A percentile compares a stretch with the other conserved stretches of the same genome.
These are phyloP conservation scores for Standfussiana lucernea DNA, from an alignment of 2,888 invertebrate species.

Conservation along the genomic window DNA sequence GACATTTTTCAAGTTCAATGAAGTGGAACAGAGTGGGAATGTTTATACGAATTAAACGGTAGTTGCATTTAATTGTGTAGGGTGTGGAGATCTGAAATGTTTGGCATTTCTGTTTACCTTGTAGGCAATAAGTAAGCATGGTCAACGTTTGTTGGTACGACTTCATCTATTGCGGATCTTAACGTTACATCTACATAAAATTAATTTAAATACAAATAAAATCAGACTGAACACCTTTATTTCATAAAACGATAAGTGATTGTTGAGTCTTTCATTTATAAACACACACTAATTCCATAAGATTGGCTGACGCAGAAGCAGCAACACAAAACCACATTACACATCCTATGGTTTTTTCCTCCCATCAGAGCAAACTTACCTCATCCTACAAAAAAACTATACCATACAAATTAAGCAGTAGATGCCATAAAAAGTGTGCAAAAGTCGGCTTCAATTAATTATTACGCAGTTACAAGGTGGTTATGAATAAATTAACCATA, in stretches of 20 bases:
- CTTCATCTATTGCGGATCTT: not conserved
- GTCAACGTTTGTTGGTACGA: not conserved
- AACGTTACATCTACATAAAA: too few species aligned
- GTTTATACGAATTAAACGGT: constrained; percentile 28
- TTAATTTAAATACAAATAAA: not conserved
- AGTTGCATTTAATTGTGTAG: constrained; percentile 22
- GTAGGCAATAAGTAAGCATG: not conserved
- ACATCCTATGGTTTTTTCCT: not conserved
- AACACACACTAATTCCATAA: not conserved
- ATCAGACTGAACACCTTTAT: not conserved
- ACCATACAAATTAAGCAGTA: constrained; percentile 38
- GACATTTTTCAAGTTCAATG: constrained; percentile 43
- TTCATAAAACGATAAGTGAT: not conserved
- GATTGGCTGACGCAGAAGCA: not conserved
- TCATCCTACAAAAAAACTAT: constrained; percentile 29
- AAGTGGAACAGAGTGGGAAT: constrained; percentile 25
- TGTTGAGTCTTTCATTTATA: not conserved
- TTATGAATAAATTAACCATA: constrained; percentile 70
- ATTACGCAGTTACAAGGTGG: constrained; percentile 63
- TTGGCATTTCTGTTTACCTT: not conserved
- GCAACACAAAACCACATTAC: not conserved
- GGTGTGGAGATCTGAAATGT: not conserved
- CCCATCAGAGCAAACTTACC: not conserved
- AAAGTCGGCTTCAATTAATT: constrained; percentile 48
- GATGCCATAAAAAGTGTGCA: constrained; percentile 46